Conservation (phyloP, 1,140 invertebrate species). For the Ditylenchus dipsaci region DNA sequence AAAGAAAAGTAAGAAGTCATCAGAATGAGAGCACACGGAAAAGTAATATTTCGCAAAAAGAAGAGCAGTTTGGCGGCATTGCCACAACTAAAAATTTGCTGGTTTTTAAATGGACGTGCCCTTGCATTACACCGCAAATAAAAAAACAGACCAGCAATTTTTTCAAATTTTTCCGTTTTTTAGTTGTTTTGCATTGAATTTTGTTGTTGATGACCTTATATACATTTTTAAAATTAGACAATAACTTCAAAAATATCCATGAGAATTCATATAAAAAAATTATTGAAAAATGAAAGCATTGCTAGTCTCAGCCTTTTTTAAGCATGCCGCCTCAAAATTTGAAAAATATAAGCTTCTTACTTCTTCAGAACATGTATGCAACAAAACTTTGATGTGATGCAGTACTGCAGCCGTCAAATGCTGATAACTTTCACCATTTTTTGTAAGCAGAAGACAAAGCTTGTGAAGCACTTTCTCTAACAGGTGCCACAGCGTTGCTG, state of each 20-base stretch:
- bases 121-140: no score
- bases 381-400: not conserved
- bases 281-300: no score
- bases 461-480: slow-evolving; percentile 36
- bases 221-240: no score
- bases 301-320: no score
- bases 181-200: no score
- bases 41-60: slow-evolving; percentile 20
- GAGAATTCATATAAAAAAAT: no score
- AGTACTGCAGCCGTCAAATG: not conserved
- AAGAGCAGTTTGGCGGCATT: slow-evolving; percentile 26
- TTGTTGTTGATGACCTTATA: no score
- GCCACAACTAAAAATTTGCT: slow-evolving; percentile 23
- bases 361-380: not conserved
- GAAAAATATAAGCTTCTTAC: no score
- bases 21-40: slow-evolving; percentile 9
- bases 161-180: not conserved
- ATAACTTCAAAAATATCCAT: no score
- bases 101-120: no score
- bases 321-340: no score
- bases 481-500: slow-evolving; percentile 50
- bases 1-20: slow-evolving; percentile 19
- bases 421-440: not conserved
- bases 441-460: slow-evolving; percentile 29
- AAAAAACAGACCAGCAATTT: no score